A percentile compares a stretch with the other conserved stretches of the same genome.
phyloP scores from a whole-genome alignment of 2,113 vertebrate species.

The Malurus elegans region DNA sequence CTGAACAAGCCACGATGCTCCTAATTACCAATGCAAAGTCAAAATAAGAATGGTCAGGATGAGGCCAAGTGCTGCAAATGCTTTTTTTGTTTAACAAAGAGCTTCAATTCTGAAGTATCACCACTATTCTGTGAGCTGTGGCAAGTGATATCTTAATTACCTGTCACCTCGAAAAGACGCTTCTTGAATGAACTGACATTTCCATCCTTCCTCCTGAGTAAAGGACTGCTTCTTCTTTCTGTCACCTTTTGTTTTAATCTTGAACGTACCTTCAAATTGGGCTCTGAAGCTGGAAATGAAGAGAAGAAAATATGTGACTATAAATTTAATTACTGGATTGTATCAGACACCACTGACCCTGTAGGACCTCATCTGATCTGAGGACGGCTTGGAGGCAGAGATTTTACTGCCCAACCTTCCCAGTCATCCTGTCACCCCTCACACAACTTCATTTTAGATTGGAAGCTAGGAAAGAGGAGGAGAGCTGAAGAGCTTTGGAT shows the following conservation, averaged over 20 bases:
- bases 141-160: slow-evolving; percentile 72
- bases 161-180: slow-evolving; percentile 93
- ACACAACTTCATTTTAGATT: neutral
- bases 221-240: slow-evolving; percentile 95
- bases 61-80: neutral
- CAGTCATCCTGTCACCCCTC: neutral
- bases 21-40: neutral
- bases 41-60: neutral
- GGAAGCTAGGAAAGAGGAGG: neutral
- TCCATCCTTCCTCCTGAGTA: slow-evolving; percentile 93
- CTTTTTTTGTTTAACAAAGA: neutral
- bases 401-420: neutral
- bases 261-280: slow-evolving; percentile 97
- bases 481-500: neutral
- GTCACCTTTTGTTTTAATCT: slow-evolving; percentile 99
- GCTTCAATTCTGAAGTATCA: neutral
- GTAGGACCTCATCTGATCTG: neutral
- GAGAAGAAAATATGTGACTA: slow-evolving; percentile 2
- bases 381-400: neutral
- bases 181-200: slow-evolving; percentile 93
- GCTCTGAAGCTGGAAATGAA: slow-evolving; percentile 89
- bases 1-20: neutral
- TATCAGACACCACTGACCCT: neutral
- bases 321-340: neutral
- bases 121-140: neutral